Conservation (phyloP, 2,888 invertebrate species). For the Acrocyrtus sp. region DNA sequence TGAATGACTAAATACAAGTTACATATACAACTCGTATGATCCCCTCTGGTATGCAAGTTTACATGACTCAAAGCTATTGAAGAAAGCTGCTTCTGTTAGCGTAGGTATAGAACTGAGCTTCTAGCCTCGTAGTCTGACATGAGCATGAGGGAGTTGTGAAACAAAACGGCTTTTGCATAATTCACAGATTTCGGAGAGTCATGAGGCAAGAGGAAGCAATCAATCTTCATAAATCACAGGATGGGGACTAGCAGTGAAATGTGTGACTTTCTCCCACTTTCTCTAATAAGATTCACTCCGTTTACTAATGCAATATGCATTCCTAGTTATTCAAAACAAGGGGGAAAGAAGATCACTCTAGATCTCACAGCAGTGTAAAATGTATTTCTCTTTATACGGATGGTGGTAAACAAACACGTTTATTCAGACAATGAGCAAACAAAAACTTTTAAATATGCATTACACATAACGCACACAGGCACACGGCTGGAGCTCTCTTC, state of each 20-base stretch:
- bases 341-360: background rate
- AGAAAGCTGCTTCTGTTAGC: too few relatives aligned
- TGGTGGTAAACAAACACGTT: too few relatives aligned
- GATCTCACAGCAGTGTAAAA: background rate
- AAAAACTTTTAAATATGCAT: too few relatives aligned
- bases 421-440: too few relatives aligned
- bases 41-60: too few relatives aligned
- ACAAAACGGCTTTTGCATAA: constrained; percentile 64
- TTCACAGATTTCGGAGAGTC: constrained; percentile 61
- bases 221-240: constrained; percentile 64
- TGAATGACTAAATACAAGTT: background rate
- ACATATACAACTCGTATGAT: background rate
- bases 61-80: too few relatives aligned
- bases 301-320: constrained; percentile 46
- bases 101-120: background rate
- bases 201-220: constrained; percentile 61
- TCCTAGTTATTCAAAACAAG: constrained; percentile 13
- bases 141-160: constrained; percentile 54
- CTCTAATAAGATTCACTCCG: constrained; percentile 50
- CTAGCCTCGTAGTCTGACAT: constrained; percentile 46
- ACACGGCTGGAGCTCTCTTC: too few relatives aligned
- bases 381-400: too few relatives aligned
- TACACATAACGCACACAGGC: too few relatives aligned
- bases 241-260: constrained; percentile 55
- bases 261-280: constrained; percentile 56